These are phyloP conservation scores for Okapia johnstoni DNA, from an alignment of 2,113 vertebrate species.

Conservation along the genomic window DNA sequence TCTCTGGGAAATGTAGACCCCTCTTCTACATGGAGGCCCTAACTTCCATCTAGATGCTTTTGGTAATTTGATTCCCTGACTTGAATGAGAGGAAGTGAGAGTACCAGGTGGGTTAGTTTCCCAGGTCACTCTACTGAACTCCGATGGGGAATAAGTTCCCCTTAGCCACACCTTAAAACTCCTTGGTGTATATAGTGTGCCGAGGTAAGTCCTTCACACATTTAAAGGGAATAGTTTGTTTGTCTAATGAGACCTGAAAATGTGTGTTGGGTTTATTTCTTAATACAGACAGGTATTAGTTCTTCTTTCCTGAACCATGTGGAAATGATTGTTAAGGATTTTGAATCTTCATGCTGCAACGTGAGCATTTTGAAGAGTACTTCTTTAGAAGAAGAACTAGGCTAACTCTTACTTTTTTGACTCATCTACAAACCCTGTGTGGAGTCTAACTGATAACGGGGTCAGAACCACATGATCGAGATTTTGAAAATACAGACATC, in stretches of 20 bases:
- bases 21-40: background rate
- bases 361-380: background rate
- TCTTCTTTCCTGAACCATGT: background rate
- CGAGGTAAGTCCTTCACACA: background rate
- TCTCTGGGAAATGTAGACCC: background rate
- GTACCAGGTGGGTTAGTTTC: background rate
- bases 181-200: background rate
- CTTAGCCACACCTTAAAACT: background rate
- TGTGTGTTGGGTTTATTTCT: background rate
- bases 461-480: background rate
- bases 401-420: background rate
- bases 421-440: background rate
- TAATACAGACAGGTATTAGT: background rate
- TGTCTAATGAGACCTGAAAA: background rate
- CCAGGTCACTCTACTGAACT: background rate
- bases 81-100: background rate
- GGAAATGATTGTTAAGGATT: background rate
- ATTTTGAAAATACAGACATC: background rate
- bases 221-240: background rate
- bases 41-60: background rate
- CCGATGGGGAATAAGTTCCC: accelerated
- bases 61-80: background rate
- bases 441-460: background rate
- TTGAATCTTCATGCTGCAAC: background rate
- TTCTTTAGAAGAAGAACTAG: background rate